Conservation (phyloP, 1,140 invertebrate species). For the Acyrthosiphon pisum region DNA sequence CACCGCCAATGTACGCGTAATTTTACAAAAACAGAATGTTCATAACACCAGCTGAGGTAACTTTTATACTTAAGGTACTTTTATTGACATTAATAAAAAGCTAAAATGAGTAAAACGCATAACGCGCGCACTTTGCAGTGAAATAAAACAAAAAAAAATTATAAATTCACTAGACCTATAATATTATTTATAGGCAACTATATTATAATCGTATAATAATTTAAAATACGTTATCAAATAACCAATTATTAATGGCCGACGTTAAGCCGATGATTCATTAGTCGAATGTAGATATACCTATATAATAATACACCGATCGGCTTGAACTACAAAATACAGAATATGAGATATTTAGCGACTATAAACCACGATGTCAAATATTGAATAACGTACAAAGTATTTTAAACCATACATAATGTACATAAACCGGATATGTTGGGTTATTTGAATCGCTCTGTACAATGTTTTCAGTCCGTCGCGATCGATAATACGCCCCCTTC, state of each 20-base stretch:
- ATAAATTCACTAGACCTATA: neutral
- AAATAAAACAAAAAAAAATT: neutral
- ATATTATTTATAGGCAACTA: no score
- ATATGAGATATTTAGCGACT: neutral
- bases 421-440: neutral
- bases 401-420: neutral
- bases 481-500: slow-evolving; percentile 38
- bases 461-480: slow-evolving; percentile 42
- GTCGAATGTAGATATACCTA: no score
- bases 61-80: neutral
- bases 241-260: neutral
- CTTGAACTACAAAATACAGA: neutral
- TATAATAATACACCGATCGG: no score
- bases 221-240: neutral
- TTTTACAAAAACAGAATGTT: neutral
- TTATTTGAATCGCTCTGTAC: slow-evolving; percentile 45
- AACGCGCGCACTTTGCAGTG: neutral
- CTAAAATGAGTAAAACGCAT: neutral
- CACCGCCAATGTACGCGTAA: neutral
- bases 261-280: neutral
- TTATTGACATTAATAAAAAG: neutral
- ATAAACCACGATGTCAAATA: neutral
- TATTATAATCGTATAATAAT: neutral
- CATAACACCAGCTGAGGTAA: neutral
- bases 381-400: neutral